These are phyloP conservation scores for Pelochelys cantorii DNA, from an alignment of 2,797 vertebrate species.

Conservation along the genomic window DNA sequence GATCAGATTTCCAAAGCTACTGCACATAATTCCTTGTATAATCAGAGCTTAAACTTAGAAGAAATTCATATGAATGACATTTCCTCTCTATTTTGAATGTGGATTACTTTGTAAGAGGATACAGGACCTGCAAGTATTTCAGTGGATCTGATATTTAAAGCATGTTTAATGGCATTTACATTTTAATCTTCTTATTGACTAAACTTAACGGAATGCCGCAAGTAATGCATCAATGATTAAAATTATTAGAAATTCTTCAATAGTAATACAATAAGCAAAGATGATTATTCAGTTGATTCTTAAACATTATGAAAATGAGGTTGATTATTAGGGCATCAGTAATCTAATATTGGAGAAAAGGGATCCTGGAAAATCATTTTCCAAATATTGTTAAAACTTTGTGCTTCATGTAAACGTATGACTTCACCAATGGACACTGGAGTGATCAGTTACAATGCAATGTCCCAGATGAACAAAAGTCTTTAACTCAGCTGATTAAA, in stretches of 20 bases:
- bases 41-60: slow-evolving; percentile 81
- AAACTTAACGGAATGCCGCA: slow-evolving; percentile 76
- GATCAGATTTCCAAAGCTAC: slow-evolving; percentile 79
- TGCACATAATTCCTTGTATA: slow-evolving; percentile 79
- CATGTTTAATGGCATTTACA: slow-evolving; percentile 84
- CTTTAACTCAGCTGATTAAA: neutral
- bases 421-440: neutral
- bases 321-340: neutral
- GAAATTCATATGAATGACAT: slow-evolving; percentile 79
- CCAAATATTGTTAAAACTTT: neutral
- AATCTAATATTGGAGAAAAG: neutral
- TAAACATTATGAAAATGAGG: rapidly evolving
- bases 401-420: neutral
- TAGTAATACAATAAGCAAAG: slow-evolving; percentile 55
- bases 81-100: slow-evolving; percentile 80
- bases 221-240: slow-evolving; percentile 76
- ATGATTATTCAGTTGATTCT: slow-evolving; percentile 22
- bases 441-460: neutral
- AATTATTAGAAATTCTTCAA: slow-evolving; percentile 69
- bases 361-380: neutral
- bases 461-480: neutral
- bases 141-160: slow-evolving; percentile 82
- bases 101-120: slow-evolving; percentile 85
- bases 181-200: slow-evolving; percentile 85
- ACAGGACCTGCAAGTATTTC: slow-evolving; percentile 80